Evolutionary conservation across 2,113 vertebrate species (phyloP), one percentile per base, ranked within the genome.

Genomic region (Ginglymostoma cirratum): DNA sequence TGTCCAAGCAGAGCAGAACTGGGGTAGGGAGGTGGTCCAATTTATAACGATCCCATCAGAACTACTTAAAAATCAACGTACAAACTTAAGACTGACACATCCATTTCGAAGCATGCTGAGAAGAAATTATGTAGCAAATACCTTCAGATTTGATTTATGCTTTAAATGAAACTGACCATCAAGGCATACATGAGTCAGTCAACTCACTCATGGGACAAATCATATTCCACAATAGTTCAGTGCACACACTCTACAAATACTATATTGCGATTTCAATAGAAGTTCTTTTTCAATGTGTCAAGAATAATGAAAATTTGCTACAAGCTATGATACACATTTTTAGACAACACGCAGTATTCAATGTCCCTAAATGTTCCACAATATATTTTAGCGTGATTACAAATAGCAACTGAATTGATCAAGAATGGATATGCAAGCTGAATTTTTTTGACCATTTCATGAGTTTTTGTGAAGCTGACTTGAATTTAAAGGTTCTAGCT

Each of bases 61-160:
- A 93, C 61, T n/a, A 93, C 19, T 67, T 93, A 5, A 93, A 38
- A 66, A 93, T 93, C 89, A 93, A 93, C 34, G 38, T n/a, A 92
- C 23, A 61, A 93, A 93, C 38, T 66, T 93, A 38, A 10, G 34
- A 93, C 23, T 38, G 10, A 38, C 89, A 66, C 21, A 17, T 92
- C 30, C 19, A 19, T n/a, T 21, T 61, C 5, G 17, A 66, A 65
- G 30, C 15, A 92, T 38, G n/a, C 89, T 10, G 17, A 15, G 24
- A 34, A 52, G 52, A 65, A 27, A 30, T 27, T 52, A 89, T 89
- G 48, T 4, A 89, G 55, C 48, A 90, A 90, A 30, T 21, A 66
- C 38, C 3, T 23, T 45, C 38, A 83, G 80, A 93, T 93, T n/a
- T 93, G 17, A 93, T 67, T 34, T 38, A 23, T 66, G 34, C 48